phyloP scores from a whole-genome alignment of 2,888 invertebrate genomes.

The Neoascia interrupta region DNA sequence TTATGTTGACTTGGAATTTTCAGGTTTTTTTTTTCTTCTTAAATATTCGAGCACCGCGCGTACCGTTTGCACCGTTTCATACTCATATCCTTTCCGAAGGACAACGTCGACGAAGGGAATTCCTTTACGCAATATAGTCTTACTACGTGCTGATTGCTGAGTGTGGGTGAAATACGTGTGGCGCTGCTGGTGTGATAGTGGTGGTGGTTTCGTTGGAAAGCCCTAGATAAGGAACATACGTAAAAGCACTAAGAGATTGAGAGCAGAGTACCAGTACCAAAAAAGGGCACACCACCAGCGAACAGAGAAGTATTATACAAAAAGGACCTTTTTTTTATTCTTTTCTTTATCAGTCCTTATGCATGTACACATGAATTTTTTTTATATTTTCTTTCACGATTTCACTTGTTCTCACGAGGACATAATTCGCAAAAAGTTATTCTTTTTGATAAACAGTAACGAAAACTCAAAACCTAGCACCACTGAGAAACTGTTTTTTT shows the following conservation, averaged over 20 bases:
- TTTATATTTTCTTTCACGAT: neutral
- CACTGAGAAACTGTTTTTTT: no score
- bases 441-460: neutral
- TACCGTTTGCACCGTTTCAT: conserved; percentile 44
- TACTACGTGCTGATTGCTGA: conserved; percentile 24
- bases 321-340: conserved; percentile 10
- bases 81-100: conserved; percentile 58
- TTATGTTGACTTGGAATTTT: neutral
- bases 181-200: neutral
- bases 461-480: conserved; percentile 3
- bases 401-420: conserved; percentile 12
- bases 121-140: conserved; percentile 68
- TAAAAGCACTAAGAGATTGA: conserved; percentile 65
- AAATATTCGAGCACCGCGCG: conserved; percentile 23
- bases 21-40: neutral
- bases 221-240: conserved; percentile 67
- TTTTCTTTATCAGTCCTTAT: conserved; percentile 40
- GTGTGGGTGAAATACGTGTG: conserved; percentile 5
- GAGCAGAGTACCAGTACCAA: conserved; percentile 45
- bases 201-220: conserved; percentile 54
- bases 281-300: conserved; percentile 34
- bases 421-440: neutral
- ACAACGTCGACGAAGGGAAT: conserved; percentile 40
- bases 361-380: conserved; percentile 31
- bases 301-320: conserved; percentile 47